These are phyloP conservation scores for Graptemys geographica DNA, from an alignment of 2,797 vertebrate species.

Conservation along the genomic window DNA sequence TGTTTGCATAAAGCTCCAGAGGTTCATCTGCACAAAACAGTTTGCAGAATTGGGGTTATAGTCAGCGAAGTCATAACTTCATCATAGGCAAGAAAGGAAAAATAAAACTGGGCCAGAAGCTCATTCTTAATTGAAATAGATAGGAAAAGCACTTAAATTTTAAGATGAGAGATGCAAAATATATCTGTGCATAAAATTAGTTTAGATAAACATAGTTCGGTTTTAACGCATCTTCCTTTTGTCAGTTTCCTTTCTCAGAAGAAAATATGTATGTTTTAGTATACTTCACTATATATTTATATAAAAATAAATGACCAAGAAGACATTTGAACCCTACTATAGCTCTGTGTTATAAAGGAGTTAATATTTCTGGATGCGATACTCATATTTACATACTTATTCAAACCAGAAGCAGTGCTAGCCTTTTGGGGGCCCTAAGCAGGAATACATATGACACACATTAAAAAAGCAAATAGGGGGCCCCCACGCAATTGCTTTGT, in stretches of 20 bases:
- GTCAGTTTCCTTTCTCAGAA: neutral
- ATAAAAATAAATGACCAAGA: neutral
- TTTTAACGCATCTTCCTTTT: neutral
- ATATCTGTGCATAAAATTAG: neutral
- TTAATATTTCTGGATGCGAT: neutral
- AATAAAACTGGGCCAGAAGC: neutral
- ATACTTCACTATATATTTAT: neutral
- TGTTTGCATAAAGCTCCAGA: constrained; percentile 18
- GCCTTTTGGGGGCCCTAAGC: too few species aligned
- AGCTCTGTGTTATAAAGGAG: neutral
- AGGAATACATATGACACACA: too few species aligned
- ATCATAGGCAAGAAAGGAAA: neutral
- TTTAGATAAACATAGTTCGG: neutral
- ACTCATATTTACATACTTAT: neutral
- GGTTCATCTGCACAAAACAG: neutral
- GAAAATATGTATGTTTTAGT: neutral
- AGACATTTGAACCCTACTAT: neutral
- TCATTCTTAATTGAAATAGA: neutral
- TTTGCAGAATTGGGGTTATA: neutral
- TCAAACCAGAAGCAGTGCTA: neutral
- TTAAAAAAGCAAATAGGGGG: too few species aligned
- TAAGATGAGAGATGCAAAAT: neutral
- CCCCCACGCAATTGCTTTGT: too few species aligned
- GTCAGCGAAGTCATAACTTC: neutral
- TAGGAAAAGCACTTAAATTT: neutral